Evolutionary conservation across 2,797 vertebrate genomes (phyloP).

Genomic region (Benthosema pterotum): DNA sequence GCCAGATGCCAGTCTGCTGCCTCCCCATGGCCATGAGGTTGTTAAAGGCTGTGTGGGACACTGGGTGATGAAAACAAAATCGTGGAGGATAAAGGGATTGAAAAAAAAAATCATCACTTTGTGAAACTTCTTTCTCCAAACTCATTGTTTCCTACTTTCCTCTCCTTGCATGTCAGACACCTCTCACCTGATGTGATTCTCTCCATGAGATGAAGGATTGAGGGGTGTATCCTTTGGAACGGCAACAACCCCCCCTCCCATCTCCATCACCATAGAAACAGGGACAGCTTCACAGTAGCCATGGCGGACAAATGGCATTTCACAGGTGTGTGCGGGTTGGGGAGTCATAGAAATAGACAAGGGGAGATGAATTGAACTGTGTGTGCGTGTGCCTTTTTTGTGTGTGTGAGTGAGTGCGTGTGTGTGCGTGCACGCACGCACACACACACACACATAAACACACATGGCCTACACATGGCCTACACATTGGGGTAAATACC

Average conservation of each 20-base stretch:
- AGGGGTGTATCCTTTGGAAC: conserved; percentile 50
- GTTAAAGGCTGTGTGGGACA: no score
- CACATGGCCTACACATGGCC: no score
- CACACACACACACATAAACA: not conserved
- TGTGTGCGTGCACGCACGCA: not conserved
- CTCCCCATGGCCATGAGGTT: no score
- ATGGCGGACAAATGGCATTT: conserved; percentile 50
- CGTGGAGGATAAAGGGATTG: no score
- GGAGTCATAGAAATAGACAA: not conserved
- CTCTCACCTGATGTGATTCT: conserved; percentile 4
- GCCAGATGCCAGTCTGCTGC: no score
- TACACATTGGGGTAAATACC: no score
- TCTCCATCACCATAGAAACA: conserved; percentile 76
- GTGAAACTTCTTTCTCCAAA: no score
- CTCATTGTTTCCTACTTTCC: not conserved
- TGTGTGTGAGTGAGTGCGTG: conserved; percentile 1
- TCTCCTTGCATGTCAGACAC: not conserved
- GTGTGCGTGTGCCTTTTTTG: conserved; percentile 6
- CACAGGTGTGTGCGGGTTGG: conserved; percentile 47
- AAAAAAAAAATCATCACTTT: no score
- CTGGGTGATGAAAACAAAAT: no score
- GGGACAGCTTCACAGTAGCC: conserved; percentile 66
- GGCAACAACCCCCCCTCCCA: conserved; percentile 49
- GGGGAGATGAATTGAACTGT: no score
- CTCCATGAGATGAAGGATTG: conserved; percentile 24